Percentiles rank a stretch among this genome's conserved stretches.
Conservation (phyloP, 2,797 vertebrate species). For the Bufotes viridis region DNA sequence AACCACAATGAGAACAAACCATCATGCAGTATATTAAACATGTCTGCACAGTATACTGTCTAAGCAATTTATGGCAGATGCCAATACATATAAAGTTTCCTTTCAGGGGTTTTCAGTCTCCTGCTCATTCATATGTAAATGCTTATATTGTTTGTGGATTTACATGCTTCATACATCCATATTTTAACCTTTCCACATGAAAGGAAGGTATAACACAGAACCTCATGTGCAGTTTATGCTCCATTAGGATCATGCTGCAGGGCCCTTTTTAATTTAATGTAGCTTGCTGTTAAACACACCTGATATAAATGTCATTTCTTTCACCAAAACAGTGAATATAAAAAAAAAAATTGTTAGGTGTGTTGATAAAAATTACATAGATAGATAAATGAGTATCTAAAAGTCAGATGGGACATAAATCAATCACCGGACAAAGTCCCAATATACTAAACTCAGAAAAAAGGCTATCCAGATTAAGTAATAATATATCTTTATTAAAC, state of each 20-base stretch:
- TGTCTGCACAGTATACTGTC: background rate
- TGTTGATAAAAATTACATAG: background rate
- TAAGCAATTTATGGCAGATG: background rate
- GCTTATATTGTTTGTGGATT: slow-evolving; percentile 15
- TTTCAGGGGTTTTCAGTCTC: background rate
- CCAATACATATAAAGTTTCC: background rate
- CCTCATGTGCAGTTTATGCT: slow-evolving; percentile 57
- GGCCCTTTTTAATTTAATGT: slow-evolving; percentile 24
- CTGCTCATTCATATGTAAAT: slow-evolving; percentile 21
- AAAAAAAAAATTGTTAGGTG: background rate
- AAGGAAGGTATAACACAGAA: slow-evolving; percentile 11
- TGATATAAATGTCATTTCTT: slow-evolving; percentile 41
- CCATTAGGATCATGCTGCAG: slow-evolving; percentile 33
- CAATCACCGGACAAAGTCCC: no score
- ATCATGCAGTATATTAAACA: background rate
- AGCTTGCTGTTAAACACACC: slow-evolving; percentile 40
- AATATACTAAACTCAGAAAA: no score
- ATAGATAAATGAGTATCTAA: no score
- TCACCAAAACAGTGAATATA: background rate
- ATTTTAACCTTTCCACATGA: slow-evolving; percentile 29
- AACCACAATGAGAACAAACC: background rate
- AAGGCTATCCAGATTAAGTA: no score
- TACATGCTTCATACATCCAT: slow-evolving; percentile 1
- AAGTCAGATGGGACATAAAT: no score
- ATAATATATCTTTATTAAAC: no score